Percentiles rank a stretch among this genome's conserved stretches.
Conservation (phyloP, 2,113 vertebrate genomes). For the Strix uralensis region DNA sequence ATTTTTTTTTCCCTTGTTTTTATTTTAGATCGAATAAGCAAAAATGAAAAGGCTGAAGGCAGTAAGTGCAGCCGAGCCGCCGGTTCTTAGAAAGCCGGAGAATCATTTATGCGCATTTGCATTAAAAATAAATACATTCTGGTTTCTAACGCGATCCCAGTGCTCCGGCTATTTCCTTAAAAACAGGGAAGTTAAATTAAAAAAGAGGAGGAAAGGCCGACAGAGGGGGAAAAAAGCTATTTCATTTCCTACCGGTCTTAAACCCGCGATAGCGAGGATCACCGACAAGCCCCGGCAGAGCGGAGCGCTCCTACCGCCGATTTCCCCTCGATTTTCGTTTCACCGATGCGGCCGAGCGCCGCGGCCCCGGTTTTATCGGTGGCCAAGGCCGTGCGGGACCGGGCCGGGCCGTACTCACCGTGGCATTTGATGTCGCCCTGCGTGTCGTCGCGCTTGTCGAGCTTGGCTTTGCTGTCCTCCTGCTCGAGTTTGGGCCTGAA, state of each 20-base stretch:
- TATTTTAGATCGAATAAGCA: not conserved
- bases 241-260: not conserved
- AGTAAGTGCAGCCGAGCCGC: not conserved
- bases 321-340: not conserved
- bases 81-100: slow-evolving; percentile 34
- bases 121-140: slow-evolving; percentile 37
- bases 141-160: not conserved
- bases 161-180: not conserved
- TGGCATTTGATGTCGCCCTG: slow-evolving; percentile 92
- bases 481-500: slow-evolving; percentile 95
- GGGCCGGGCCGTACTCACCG: slow-evolving; percentile 78
- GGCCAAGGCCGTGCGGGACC: not conserved
- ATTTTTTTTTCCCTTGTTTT: not conserved
- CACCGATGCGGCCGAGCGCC: not conserved
- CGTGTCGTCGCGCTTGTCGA: slow-evolving; percentile 90
- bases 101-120: slow-evolving; percentile 11
- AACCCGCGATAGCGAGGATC: not conserved
- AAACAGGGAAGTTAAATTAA: not conserved
- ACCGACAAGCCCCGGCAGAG: not conserved
- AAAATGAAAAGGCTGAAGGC: not conserved
- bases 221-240: not conserved
- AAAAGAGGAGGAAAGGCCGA: not conserved
- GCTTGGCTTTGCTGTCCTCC: slow-evolving; percentile 88
- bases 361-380: not conserved
- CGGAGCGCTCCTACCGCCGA: not conserved